These are phyloP conservation scores for Coleophora flavipennella DNA, from an alignment of 2,888 invertebrate genomes.

Conservation along the genomic window DNA sequence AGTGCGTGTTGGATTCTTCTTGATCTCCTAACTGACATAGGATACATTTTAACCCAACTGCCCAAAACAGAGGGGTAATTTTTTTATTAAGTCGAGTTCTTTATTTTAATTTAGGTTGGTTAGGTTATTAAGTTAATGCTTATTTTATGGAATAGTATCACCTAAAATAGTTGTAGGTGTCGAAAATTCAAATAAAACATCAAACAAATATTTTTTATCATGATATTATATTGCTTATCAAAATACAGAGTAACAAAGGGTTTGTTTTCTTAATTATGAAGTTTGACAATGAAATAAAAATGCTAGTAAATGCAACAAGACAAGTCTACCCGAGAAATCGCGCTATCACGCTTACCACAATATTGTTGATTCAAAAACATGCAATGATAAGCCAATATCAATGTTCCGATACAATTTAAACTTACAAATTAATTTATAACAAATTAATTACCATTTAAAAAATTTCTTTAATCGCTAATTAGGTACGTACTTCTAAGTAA, in stretches of 20 bases:
- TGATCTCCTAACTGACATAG: no score
- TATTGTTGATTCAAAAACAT: constrained; percentile 28
- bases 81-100: no score
- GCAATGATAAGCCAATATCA: constrained; percentile 60
- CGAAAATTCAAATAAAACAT: constrained; percentile 27
- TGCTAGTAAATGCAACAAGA: constrained; percentile 71
- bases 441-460: constrained; percentile 41
- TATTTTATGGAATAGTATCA: no score
- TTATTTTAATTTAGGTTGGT: no score
- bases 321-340: constrained; percentile 54
- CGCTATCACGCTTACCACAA: constrained; percentile 62
- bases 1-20: no score
- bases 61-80: no score
- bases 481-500: constrained; percentile 60
- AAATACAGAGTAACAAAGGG: constrained; percentile 66
- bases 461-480: constrained; percentile 67
- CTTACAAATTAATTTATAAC: constrained; percentile 43
- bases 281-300: constrained; percentile 56
- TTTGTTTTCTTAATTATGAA: constrained; percentile 56
- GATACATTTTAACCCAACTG: no score
- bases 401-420: constrained; percentile 48
- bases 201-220: constrained; percentile 43
- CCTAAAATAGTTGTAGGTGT: no score
- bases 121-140: no score
- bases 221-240: constrained; percentile 68